phyloP scores from a whole-genome alignment of 2,113 vertebrate genomes.

The Proterorhinus semilunaris region DNA sequence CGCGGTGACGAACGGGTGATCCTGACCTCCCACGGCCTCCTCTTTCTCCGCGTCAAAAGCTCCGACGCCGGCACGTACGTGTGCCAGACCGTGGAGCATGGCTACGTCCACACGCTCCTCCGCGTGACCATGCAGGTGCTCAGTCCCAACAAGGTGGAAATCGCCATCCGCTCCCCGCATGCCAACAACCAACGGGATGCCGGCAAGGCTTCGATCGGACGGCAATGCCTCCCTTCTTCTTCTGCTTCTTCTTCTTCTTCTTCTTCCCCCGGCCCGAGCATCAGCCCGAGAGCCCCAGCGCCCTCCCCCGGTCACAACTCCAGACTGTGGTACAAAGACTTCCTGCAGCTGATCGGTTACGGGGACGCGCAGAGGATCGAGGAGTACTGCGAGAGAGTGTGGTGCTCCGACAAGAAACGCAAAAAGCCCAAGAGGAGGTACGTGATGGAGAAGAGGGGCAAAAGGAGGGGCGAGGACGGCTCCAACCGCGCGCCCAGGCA shows the following conservation, averaged over 20 bases:
- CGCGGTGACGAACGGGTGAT: conserved; percentile 85
- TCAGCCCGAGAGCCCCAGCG: conserved; percentile 77
- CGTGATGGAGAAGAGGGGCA: conserved; percentile 76
- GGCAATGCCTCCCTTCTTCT: conserved; percentile 45
- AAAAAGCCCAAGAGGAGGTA: conserved; percentile 91
- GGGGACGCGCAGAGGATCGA: conserved; percentile 92
- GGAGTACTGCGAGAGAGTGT: conserved; percentile 95
- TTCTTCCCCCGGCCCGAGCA: conserved; percentile 45
- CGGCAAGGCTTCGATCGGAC: conserved; percentile 17
- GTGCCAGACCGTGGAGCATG: conserved; percentile 92
- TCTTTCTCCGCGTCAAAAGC: conserved; percentile 82
- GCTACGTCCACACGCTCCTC: conserved; percentile 87
- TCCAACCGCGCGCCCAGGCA: conserved; percentile 87
- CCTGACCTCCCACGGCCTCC: conserved; percentile 87
- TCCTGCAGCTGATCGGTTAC: conserved; percentile 93
- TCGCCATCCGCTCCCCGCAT: conserved; percentile 72
- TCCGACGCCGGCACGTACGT: conserved; percentile 88
- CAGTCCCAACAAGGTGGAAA: conserved; percentile 80
- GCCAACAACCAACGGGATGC: conserved; percentile 47
- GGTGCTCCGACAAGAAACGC: conserved; percentile 90
- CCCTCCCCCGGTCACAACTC: conserved; percentile 68
- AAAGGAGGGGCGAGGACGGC: conserved; percentile 71
- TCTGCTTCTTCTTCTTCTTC: conserved; percentile 26
- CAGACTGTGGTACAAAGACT: conserved; percentile 94
- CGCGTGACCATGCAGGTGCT: conserved; percentile 86